These are phyloP conservation scores for Neotoxoptera formosana DNA, from an alignment of 1,140 invertebrate species.

Conservation along the genomic window DNA sequence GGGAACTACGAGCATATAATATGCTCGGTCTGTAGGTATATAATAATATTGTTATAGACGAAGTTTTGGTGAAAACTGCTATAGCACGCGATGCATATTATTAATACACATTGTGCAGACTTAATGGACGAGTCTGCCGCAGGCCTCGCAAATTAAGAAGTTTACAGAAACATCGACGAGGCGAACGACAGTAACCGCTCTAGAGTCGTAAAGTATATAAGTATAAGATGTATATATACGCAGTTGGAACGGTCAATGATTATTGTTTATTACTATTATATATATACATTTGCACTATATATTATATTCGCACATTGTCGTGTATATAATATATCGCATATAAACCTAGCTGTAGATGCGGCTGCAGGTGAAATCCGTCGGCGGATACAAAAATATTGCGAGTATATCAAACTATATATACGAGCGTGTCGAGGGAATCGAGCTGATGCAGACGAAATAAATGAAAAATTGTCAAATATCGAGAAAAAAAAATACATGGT, in stretches of 20 bases:
- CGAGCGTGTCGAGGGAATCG: not conserved
- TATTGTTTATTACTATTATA: not conserved
- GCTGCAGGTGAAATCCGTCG: not conserved
- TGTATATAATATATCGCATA: not conserved
- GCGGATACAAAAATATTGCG: not conserved
- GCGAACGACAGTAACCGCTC: not conserved
- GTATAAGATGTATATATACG: too few relatives aligned
- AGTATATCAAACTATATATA: not conserved
- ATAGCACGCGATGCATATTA: not conserved
- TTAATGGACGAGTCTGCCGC: not conserved
- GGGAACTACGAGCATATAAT: too few relatives aligned
- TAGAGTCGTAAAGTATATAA: not conserved
- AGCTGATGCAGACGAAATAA: not conserved
- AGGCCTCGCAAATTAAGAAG: not conserved
- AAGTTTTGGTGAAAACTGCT: not conserved
- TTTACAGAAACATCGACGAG: not conserved
- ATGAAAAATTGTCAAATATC: not conserved
- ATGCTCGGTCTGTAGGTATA: not conserved
- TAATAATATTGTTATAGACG: not conserved
- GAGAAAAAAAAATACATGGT: not conserved
- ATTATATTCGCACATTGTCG: not conserved
- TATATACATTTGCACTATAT: not conserved
- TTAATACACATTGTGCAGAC: not conserved
- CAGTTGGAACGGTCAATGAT: not conserved
- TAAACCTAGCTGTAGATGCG: not conserved